Percentiles rank a stretch among this genome's conserved stretches.
phyloP scores from a whole-genome alignment of 1,140 invertebrate species.

The Eufriesea mexicana region DNA sequence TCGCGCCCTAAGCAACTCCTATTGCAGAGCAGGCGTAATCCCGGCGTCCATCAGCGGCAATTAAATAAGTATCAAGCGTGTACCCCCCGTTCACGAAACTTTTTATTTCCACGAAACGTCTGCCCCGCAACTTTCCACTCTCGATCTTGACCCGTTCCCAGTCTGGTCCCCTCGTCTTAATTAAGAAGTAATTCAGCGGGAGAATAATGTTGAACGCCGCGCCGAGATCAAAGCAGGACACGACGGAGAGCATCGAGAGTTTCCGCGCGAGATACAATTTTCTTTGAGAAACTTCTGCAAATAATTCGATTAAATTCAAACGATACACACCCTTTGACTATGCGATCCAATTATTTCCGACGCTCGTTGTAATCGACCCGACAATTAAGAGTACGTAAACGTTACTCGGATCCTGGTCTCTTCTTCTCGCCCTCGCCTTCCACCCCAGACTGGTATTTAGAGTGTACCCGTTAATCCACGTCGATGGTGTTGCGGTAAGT shows the following conservation, averaged over 20 bases:
- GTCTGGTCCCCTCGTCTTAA: slow-evolving; percentile 46
- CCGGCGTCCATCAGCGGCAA: not conserved
- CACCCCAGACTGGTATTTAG: no score
- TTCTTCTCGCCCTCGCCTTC: no score
- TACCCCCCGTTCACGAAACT: not conserved
- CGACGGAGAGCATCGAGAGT: slow-evolving; percentile 52
- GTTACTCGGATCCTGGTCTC: no score
- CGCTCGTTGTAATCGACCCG: slow-evolving; percentile 73
- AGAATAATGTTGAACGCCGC: slow-evolving; percentile 45
- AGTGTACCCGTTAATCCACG: not conserved
- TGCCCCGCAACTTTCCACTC: slow-evolving; percentile 17
- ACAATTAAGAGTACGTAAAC: slow-evolving; percentile 73
- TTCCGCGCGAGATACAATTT: slow-evolving; percentile 65
- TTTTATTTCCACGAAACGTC: slow-evolving; percentile 8
- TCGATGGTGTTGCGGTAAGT: not conserved
- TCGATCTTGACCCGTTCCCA: slow-evolving; percentile 22
- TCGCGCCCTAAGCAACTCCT: no score
- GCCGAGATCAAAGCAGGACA: slow-evolving; percentile 48
- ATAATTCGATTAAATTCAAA: slow-evolving; percentile 74
- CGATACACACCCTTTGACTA: slow-evolving; percentile 68
- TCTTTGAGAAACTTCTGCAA: slow-evolving; percentile 61
- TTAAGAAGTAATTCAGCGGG: slow-evolving; percentile 61
- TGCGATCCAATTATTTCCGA: slow-evolving; percentile 78
- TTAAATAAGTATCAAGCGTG: slow-evolving; percentile 6
- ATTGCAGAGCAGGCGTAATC: no score